Conservation (phyloP, 2,113 vertebrate species). For the Macheiramphus alcinus region DNA sequence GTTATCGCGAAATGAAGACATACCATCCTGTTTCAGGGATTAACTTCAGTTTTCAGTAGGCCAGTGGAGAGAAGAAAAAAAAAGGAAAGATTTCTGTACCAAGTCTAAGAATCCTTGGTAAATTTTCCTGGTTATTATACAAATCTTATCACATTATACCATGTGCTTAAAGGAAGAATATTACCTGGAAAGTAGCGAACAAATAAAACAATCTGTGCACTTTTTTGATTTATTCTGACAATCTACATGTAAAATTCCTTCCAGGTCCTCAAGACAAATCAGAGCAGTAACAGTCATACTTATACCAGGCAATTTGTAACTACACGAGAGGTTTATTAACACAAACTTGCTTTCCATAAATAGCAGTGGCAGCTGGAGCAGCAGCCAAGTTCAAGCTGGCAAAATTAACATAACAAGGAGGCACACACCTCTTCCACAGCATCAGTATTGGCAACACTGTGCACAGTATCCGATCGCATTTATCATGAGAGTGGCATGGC, state of each 20-base stretch:
- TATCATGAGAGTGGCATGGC: background rate
- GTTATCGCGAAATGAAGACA: background rate
- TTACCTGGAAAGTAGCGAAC: background rate
- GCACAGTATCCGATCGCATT: background rate
- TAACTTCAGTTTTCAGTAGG: background rate
- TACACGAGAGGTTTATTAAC: background rate
- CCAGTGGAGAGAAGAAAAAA: background rate
- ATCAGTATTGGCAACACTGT: background rate
- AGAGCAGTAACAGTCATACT: background rate
- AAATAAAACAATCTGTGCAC: background rate
- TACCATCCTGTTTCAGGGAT: background rate
- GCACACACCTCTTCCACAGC: background rate
- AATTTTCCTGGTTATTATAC: background rate
- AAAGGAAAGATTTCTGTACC: background rate
- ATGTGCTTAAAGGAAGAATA: background rate
- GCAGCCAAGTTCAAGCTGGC: background rate
- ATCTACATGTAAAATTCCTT: background rate
- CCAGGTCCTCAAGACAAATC: background rate
- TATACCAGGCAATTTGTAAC: constrained; percentile 19
- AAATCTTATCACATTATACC: background rate
- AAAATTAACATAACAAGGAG: constrained; percentile 19
- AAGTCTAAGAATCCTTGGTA: background rate
- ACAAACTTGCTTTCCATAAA: constrained; percentile 31
- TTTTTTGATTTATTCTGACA: background rate
- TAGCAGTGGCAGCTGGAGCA: background rate